phyloP scores from a whole-genome alignment of 2,888 invertebrate species.

The Vesta saturnalis region DNA sequence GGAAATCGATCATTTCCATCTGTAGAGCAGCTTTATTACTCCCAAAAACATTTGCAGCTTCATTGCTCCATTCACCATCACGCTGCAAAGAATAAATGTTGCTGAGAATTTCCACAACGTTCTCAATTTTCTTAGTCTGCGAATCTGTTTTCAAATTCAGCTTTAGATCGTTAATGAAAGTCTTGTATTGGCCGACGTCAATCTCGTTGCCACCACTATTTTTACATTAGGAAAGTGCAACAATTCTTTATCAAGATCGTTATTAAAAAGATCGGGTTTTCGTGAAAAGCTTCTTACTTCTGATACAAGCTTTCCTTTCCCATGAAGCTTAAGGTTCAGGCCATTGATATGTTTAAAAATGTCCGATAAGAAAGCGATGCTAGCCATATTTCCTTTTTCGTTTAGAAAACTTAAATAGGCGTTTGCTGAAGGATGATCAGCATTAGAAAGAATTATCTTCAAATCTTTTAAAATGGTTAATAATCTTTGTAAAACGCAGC shows the following conservation, averaged over 20 bases:
- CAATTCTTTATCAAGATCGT: not conserved
- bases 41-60: not conserved
- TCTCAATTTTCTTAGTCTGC: not conserved
- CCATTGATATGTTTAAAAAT: constrained; percentile 4
- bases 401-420: not conserved
- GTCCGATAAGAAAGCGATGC: not conserved
- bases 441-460: constrained; percentile 2
- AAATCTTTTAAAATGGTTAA: not conserved
- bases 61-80: not conserved
- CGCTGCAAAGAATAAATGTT: not conserved
- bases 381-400: not conserved
- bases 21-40: not conserved
- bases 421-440: not conserved
- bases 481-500: constrained; percentile 9
- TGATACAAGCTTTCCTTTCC: not conserved
- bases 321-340: no score
- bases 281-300: not conserved
- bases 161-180: not conserved
- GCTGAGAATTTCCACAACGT: not conserved
- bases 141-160: not conserved
- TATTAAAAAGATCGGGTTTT: not conserved
- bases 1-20: not conserved
- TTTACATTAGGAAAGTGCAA: not conserved
- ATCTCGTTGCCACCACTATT: not conserved
- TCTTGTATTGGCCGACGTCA: not conserved